phyloP scores from a whole-genome alignment of 2,797 vertebrate species.

The Australoheros facetus region DNA sequence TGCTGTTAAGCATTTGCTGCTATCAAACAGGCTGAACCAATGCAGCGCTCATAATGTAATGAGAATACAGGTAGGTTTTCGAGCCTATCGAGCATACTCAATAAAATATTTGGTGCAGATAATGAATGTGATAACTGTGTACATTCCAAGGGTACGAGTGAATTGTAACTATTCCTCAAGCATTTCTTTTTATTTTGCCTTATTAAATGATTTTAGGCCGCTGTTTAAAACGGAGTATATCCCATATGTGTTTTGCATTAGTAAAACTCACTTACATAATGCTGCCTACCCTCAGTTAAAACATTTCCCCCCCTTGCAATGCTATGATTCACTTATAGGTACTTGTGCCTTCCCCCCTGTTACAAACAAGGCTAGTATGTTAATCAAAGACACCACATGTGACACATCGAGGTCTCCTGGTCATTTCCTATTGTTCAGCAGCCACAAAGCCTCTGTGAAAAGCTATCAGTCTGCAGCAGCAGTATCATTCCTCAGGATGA shows the following conservation, averaged over 20 bases:
- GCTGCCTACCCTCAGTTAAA: not conserved
- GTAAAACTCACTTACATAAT: not conserved
- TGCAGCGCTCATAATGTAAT: not conserved
- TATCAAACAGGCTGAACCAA: conserved; percentile 32
- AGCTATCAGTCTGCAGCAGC: conserved; percentile 77
- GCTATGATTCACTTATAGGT: conserved; percentile 55
- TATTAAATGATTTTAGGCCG: not conserved
- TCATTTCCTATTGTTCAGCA: conserved; percentile 81
- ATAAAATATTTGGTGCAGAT: not conserved
- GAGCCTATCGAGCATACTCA: conserved; percentile 19
- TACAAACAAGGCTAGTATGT: conserved; percentile 75
- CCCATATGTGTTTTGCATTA: not conserved
- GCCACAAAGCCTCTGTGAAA: conserved; percentile 81
- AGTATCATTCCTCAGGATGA: conserved; percentile 68
- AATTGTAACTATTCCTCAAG: not conserved
- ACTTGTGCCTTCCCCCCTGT: conserved; percentile 63
- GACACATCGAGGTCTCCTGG: conserved; percentile 79
- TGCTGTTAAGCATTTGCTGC: not conserved
- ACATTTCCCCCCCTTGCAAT: conserved; percentile 17
- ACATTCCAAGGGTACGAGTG: not conserved
- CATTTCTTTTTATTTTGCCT: not conserved
- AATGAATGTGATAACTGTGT: not conserved
- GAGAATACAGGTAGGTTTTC: conserved; percentile 19
- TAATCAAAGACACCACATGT: conserved; percentile 83
- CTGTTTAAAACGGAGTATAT: not conserved